A percentile compares a stretch with the other conserved stretches of the same genome.
These are phyloP conservation scores for Thereva unica DNA, from an alignment of 2,888 invertebrate species.

Conservation along the genomic window DNA sequence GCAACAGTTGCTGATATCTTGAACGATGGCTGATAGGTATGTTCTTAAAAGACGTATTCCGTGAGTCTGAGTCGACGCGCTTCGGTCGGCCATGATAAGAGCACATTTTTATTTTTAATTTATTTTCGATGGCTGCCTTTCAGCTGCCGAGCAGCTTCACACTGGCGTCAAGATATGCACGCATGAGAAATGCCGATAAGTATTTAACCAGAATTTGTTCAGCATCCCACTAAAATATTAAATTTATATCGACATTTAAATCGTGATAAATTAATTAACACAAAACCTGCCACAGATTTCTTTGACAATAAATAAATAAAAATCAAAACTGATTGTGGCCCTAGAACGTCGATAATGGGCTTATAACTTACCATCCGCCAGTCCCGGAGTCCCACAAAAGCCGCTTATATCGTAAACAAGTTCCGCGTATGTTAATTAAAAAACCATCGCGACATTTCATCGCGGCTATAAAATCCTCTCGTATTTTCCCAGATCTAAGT, in stretches of 20 bases:
- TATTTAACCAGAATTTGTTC: too few species aligned
- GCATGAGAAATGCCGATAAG: too few species aligned
- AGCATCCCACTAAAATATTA: too few species aligned
- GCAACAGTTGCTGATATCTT: slow-evolving; percentile 17
- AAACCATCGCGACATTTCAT: slow-evolving; percentile 16
- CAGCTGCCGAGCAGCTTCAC: slow-evolving; percentile 18
- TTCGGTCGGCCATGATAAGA: slow-evolving; percentile 11
- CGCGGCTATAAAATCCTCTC: slow-evolving; percentile 1
- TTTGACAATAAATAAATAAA: not conserved
- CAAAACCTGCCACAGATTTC: too few species aligned
- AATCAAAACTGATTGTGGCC: not conserved
- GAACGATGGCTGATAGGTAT: slow-evolving; percentile 31
- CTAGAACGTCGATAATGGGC: not conserved
- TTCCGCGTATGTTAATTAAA: slow-evolving; percentile 17
- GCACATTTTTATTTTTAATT: slow-evolving; percentile 22
- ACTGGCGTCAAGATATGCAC: not conserved
- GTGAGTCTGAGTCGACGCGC: too few species aligned
- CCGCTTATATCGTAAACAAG: slow-evolving; percentile 4
- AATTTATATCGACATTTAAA: too few species aligned
- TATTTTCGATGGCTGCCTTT: slow-evolving; percentile 29
- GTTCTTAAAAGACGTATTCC: slow-evolving; percentile 9
- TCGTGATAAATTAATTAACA: too few species aligned
- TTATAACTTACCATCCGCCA: too few species aligned
- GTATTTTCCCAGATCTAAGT: slow-evolving; percentile 14
- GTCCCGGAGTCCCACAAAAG: too few species aligned